phyloP scores from a whole-genome alignment of 2,888 invertebrate genomes.

The Drosophila fungiperda region DNA sequence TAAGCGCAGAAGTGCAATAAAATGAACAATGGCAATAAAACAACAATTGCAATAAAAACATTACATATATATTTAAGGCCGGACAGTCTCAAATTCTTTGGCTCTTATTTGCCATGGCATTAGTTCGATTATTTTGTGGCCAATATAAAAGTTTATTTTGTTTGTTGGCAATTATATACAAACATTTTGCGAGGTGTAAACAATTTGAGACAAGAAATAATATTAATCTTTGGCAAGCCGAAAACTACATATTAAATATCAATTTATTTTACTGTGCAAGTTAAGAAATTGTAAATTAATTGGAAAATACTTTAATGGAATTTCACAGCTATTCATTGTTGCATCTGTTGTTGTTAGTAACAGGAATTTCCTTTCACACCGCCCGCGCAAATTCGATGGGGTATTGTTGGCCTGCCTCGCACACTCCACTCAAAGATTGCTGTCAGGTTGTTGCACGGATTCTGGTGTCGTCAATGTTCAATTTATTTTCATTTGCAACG shows the following conservation, averaged over 20 bases:
- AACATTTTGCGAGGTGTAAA: background rate
- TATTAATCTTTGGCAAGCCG: background rate
- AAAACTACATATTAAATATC: background rate
- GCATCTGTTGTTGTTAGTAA: background rate
- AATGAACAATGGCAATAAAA: conserved; percentile 18
- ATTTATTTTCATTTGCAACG: conserved; percentile 74
- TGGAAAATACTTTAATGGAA: background rate
- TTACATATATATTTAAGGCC: conserved; percentile 3
- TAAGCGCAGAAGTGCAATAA: conserved; percentile 40
- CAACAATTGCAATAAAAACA: conserved; percentile 15
- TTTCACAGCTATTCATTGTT: background rate
- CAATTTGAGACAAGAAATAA: background rate
- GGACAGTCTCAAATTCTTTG: background rate
- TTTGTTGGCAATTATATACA: background rate
- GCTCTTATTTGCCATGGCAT: conserved; percentile 12
- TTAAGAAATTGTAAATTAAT: too few relatives aligned
- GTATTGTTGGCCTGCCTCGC: background rate
- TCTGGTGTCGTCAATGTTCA: conserved; percentile 64
- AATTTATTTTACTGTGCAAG: background rate
- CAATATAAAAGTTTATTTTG: background rate
- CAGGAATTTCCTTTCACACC: background rate
- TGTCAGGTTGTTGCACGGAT: conserved; percentile 30
- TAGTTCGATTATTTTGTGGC: conserved; percentile 34
- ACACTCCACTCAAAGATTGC: background rate
- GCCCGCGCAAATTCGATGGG: background rate